Evolutionary conservation across 2,888 invertebrate species (phyloP).

Genomic region (Lordiphosa andalusiaca): DNA sequence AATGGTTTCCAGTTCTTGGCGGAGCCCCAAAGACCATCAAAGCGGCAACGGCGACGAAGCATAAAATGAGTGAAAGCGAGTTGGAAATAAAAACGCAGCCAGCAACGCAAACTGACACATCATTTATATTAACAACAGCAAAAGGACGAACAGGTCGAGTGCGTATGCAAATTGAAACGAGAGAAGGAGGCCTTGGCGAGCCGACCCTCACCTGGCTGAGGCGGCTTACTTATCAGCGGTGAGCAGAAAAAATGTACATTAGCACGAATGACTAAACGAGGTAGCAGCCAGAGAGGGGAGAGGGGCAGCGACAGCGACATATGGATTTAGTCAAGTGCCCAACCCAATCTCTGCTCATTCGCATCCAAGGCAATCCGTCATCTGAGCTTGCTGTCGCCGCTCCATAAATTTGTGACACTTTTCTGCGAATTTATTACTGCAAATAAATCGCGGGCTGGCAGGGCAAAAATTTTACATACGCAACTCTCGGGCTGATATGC

Average conservation of each 20-base stretch:
- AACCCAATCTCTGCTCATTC: constrained; percentile 33
- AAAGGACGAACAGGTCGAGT: constrained; percentile 3
- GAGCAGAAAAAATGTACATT: constrained; percentile 57
- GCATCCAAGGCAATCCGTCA: constrained; percentile 58
- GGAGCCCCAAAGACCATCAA: constrained; percentile 55
- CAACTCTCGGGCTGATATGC: constrained; percentile 37
- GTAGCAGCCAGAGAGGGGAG: constrained; percentile 4
- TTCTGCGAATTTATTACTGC: constrained; percentile 64
- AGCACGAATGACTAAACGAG: constrained; percentile 56
- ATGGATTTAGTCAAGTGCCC: constrained; percentile 39
- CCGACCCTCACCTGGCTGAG: constrained; percentile 42
- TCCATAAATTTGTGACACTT: constrained; percentile 76
- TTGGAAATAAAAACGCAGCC: constrained; percentile 66
- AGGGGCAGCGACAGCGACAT: constrained; percentile 28
- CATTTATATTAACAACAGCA: constrained; percentile 60
- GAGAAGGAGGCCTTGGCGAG: constrained; percentile 30
- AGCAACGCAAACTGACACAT: constrained; percentile 74
- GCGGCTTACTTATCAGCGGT: constrained; percentile 46
- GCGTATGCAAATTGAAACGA: constrained; percentile 75
- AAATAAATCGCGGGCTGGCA: constrained; percentile 66
- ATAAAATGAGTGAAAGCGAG: constrained; percentile 67
- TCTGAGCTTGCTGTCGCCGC: constrained; percentile 55
- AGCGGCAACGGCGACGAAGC: constrained; percentile 52
- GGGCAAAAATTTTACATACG: constrained; percentile 33
- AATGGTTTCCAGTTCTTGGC: constrained; percentile 9